These are phyloP conservation scores for Gorsachius magnificus DNA, from an alignment of 2,797 vertebrate species.

Conservation along the genomic window DNA sequence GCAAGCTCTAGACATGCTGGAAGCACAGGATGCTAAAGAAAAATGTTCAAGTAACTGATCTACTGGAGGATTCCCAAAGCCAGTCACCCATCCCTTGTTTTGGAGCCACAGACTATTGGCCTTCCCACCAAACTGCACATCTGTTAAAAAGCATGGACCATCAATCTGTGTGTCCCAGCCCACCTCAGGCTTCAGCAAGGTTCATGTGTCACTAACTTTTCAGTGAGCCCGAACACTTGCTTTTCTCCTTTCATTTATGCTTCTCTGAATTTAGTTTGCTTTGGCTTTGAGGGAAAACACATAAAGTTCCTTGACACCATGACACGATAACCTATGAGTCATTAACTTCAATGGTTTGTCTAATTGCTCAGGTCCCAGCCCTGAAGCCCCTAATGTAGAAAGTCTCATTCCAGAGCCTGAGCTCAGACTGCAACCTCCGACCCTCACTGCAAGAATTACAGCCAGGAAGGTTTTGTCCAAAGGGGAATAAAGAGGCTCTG, in stretches of 20 bases:
- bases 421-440: neutral
- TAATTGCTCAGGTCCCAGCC: constrained; percentile 10
- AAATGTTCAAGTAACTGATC: neutral
- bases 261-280: constrained; percentile 51
- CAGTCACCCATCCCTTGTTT: neutral
- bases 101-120: neutral
- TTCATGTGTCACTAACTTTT: constrained; percentile 54
- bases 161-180: neutral
- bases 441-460: neutral
- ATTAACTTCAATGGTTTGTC: constrained; percentile 42
- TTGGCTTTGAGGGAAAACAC: constrained; percentile 50
- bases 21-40: neutral
- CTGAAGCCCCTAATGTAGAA: neutral
- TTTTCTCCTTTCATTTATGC: constrained; percentile 54
- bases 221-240: constrained; percentile 62
- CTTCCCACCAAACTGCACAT: constrained; percentile 23
- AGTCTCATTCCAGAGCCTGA: neutral
- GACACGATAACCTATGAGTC: constrained; percentile 23
- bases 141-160: constrained; percentile 23
- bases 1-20: neutral
- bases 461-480: neutral
- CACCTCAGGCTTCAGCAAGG: constrained; percentile 48
- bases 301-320: constrained; percentile 48
- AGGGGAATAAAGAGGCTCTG: neutral
- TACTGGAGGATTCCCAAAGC: constrained; percentile 16